phyloP scores from a whole-genome alignment of 2,888 invertebrate genomes.

The Arctia plantaginis region DNA sequence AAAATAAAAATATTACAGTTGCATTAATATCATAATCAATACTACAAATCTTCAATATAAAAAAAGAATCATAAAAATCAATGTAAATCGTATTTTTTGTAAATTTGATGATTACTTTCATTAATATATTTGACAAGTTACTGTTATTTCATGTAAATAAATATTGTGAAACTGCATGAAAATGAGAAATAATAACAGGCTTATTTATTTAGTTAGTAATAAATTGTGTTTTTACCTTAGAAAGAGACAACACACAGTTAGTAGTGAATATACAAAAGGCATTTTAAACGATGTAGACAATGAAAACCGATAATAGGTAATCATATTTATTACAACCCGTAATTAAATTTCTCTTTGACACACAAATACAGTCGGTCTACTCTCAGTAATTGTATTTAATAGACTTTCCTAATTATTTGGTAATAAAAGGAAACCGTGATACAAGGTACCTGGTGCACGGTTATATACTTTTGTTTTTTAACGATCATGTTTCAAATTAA shows the following conservation, averaged over 20 bases:
- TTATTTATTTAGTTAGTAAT: no score
- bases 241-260: neutral
- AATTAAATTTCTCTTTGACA: conserved; percentile 35
- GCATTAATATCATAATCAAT: no score
- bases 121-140: no score
- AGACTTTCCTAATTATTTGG: conserved; percentile 27
- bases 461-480: neutral
- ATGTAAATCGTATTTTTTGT: no score
- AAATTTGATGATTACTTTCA: no score
- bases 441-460: neutral
- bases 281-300: neutral
- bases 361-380: conserved; percentile 22
- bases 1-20: no score
- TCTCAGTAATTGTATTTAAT: conserved; percentile 37
- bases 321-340: conserved; percentile 29
- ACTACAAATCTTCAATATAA: no score
- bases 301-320: conserved; percentile 24
- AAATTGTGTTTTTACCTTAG: no score
- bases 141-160: no score
- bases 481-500: neutral
- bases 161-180: no score
- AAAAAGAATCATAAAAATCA: no score
- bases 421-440: conserved; percentile 2
- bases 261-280: neutral
- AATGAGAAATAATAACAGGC: no score